Percentiles rank a stretch among this genome's conserved stretches.
Evolutionary conservation across 2,888 invertebrate genomes (phyloP).

Genomic region (Phengaris alcon): DNA sequence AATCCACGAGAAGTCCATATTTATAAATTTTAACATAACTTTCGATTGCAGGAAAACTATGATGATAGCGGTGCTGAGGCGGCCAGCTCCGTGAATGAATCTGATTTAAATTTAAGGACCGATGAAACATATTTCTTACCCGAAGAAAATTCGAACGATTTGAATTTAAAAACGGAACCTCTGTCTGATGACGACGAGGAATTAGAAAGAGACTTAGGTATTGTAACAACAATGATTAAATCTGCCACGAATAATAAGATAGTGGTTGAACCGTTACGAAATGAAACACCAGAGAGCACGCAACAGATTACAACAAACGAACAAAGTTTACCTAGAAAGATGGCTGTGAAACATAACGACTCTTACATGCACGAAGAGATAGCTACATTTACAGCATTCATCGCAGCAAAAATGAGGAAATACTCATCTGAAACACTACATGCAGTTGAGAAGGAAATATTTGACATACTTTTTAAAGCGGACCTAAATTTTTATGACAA

Average conservation of each 20-base stretch:
- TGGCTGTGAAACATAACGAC: conserved; percentile 33
- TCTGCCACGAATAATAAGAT: not conserved
- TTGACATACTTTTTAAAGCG: conserved; percentile 53
- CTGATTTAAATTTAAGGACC: not conserved
- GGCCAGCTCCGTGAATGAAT: not conserved
- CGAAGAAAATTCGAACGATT: conserved; percentile 5
- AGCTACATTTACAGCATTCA: conserved; percentile 48
- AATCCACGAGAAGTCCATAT: too few species aligned
- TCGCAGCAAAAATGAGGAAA: conserved; percentile 53
- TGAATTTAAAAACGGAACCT: conserved; percentile 24
- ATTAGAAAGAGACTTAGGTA: conserved; percentile 13
- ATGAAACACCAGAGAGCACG: not conserved
- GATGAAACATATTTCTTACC: not conserved
- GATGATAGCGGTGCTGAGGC: not conserved
- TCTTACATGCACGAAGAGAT: conserved; percentile 48
- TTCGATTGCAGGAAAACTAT: not conserved
- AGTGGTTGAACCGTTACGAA: not conserved
- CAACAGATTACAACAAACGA: not conserved
- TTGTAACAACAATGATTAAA: not conserved
- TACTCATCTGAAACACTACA: conserved; percentile 48
- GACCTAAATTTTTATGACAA: conserved; percentile 45
- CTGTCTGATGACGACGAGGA: conserved; percentile 20
- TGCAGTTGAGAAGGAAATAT: conserved; percentile 52
- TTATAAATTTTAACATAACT: not conserved
- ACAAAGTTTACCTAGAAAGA: not conserved